Percentiles rank a stretch among this genome's conserved stretches.
Conservation (phyloP, 2,113 vertebrate species). For the Elachura formosa region DNA sequence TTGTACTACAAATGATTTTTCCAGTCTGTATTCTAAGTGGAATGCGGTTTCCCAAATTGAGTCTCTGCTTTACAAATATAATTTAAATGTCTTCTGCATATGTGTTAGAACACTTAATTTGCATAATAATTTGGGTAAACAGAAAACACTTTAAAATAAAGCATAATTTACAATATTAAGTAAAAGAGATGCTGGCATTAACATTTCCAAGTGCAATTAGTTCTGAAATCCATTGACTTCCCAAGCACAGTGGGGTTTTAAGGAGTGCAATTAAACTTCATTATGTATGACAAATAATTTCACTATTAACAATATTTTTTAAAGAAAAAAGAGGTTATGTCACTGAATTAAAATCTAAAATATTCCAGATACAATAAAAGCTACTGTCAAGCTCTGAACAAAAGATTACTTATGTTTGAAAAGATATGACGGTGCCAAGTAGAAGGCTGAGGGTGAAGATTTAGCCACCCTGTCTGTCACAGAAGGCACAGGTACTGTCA, state of each 20-base stretch:
- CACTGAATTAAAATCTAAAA: neutral
- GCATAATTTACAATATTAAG: neutral
- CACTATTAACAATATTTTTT: neutral
- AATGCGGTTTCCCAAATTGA: neutral
- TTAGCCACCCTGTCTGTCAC: neutral
- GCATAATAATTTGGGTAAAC: slow-evolving; percentile 1
- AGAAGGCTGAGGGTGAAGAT: neutral
- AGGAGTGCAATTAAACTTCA: slow-evolving; percentile 13
- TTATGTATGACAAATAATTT: neutral
- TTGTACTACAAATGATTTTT: neutral
- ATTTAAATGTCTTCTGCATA: neutral
- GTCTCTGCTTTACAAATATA: neutral
- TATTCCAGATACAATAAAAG: neutral
- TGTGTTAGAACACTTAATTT: neutral
- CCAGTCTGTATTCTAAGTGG: neutral
- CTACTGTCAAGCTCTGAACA: neutral
- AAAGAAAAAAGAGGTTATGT: neutral
- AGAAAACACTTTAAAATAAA: slow-evolving; percentile 10
- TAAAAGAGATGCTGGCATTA: neutral
- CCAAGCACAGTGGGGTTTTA: neutral
- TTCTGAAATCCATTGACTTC: neutral
- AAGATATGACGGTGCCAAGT: neutral
- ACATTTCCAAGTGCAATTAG: neutral
- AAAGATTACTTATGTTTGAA: neutral
- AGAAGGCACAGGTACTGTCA: neutral